These are phyloP conservation scores for Andinoacara biseriatus DNA, from an alignment of 2,113 vertebrate genomes.

Conservation along the genomic window DNA sequence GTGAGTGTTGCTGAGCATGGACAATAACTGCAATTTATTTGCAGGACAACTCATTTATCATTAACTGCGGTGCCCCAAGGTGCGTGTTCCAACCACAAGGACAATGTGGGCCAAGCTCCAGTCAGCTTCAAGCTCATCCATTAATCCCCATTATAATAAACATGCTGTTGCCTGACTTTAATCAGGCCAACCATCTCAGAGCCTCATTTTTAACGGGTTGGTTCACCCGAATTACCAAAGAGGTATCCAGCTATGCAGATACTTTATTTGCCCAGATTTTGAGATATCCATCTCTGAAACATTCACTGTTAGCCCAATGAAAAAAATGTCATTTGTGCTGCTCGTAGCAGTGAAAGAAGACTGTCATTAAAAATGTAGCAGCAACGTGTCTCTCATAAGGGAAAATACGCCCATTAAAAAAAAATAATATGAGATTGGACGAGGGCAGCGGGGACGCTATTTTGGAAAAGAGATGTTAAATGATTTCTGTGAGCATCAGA, in stretches of 20 bases:
- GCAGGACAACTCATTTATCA: constrained; percentile 69
- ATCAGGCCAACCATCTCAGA: constrained; percentile 10
- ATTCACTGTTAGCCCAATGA: background rate
- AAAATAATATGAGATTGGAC: background rate
- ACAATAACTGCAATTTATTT: constrained; percentile 71
- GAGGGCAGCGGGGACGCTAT: background rate
- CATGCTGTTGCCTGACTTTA: constrained; percentile 26
- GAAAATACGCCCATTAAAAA: background rate
- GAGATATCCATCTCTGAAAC: background rate
- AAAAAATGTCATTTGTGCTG: background rate
- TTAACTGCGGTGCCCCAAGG: constrained; percentile 52
- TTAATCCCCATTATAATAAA: constrained; percentile 68
- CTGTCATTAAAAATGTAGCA: constrained; percentile 1
- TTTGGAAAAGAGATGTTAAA: background rate
- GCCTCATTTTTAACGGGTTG: constrained; percentile 12
- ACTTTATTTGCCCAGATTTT: constrained; percentile 8
- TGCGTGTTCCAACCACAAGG: constrained; percentile 67
- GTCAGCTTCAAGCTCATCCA: constrained; percentile 60
- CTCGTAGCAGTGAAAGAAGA: background rate
- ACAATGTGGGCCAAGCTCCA: constrained; percentile 61
- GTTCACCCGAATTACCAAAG: constrained; percentile 19
- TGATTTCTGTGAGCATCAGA: constrained; percentile 18
- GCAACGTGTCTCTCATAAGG: background rate
- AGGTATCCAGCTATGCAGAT: background rate
- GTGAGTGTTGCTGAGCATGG: constrained; percentile 50